Evolutionary conservation across 2,797 vertebrate genomes (phyloP), one percentile per base, ranked within the genome.

Genomic region (Periophthalmus magnuspinnatus): DNA sequence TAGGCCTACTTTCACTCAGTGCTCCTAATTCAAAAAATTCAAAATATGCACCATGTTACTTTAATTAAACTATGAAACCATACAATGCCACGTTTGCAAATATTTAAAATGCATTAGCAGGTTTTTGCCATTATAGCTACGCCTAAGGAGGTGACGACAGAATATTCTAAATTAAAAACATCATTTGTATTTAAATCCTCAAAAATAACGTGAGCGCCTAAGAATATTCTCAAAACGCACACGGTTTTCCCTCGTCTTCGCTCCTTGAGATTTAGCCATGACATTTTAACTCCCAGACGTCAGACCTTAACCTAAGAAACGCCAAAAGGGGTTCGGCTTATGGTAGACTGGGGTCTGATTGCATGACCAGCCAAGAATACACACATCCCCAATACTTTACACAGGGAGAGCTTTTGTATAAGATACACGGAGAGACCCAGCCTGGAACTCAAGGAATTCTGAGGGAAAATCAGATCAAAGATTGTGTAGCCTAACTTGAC

Each of bases 221-320:
- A n/a, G 6, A 52, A 21, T 54, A 19, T 54, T 54, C 5, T 55
- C 52, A 11, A 38, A 28, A 71, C 32, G 73, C 65, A 70, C 56
- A 22, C 65, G 78, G 79, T 77, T 80, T 59, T 60, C 3, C n/a
- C 33, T 38, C 76, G 80, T 77, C 72, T 65, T 74, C 70, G 69
- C 68, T 75, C 69, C 69, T 85, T 91, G 88, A 90, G 88, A 88
- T 89, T 90, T 88, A 90, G 88, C 70, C 84, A 86, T 91, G 89
- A 90, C 80, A 88, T 88, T 67, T 90, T 82, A 86, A 85, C 82
- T 84, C 75, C 85, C 83, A 88, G 87, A 89, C 89, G 70, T 33
- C 78, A 89, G 81, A 85, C 81, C 81, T 78, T 73, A 83, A 84
- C 78, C 84, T 69, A 55, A 69, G 72, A 60, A 58, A 56, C 64